Conservation (phyloP, 2,888 invertebrate genomes). For the Clostera curtula region DNA sequence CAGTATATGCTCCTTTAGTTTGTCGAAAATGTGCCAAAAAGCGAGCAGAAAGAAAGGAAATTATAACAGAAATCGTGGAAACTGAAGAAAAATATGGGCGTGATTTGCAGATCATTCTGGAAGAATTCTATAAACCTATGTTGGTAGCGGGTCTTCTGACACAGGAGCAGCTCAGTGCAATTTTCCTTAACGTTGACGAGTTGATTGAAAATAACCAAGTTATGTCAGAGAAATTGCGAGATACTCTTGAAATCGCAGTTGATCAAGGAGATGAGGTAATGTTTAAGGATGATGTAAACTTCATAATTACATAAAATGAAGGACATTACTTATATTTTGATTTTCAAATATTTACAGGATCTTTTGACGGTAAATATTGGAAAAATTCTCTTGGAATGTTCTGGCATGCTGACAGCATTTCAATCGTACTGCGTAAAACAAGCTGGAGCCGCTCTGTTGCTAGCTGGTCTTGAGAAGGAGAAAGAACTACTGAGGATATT, state of each 20-base stretch:
- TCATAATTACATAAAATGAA: not conserved
- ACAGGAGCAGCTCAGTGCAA: slow-evolving; percentile 92
- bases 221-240: slow-evolving; percentile 89
- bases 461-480: slow-evolving; percentile 94
- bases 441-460: slow-evolving; percentile 89
- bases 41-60: slow-evolving; percentile 93
- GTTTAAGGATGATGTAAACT: not conserved
- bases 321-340: not conserved
- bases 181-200: slow-evolving; percentile 95
- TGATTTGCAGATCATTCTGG: slow-evolving; percentile 92
- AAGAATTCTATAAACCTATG: slow-evolving; percentile 96
- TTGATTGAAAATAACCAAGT: slow-evolving; percentile 90
- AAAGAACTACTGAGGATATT: slow-evolving; percentile 95
- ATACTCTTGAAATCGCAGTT: slow-evolving; percentile 89
- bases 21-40: slow-evolving; percentile 93
- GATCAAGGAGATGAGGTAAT: slow-evolving; percentile 83
- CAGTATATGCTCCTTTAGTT: slow-evolving; percentile 84
- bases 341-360: slow-evolving; percentile 67
- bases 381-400: slow-evolving; percentile 90
- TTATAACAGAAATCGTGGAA: slow-evolving; percentile 95
- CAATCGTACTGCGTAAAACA: slow-evolving; percentile 96
- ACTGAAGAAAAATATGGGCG: slow-evolving; percentile 97
- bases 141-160: slow-evolving; percentile 91
- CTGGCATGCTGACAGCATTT: slow-evolving; percentile 94
- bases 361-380: slow-evolving; percentile 92